Evolutionary conservation across 2,113 vertebrate species (phyloP), one percentile per base, ranked within the genome.

Genomic region (Micronisus gabar): DNA sequence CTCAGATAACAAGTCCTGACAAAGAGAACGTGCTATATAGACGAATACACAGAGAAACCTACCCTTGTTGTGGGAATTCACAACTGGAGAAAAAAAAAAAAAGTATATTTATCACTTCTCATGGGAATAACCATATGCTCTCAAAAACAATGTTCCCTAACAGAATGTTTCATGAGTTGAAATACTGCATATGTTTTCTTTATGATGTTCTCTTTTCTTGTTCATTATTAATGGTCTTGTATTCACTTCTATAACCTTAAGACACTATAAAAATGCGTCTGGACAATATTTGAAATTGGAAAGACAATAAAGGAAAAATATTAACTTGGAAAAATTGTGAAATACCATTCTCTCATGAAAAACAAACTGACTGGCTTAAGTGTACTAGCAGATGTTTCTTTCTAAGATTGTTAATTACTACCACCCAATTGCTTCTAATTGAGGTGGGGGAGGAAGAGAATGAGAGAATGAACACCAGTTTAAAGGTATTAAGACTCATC

Each of bases 271-370:
- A 96, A 97, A 96, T 81, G 89, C 0, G 81, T 96, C 97, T 97
- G 97, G 95, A 97, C 93, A 96, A 96, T 97, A 96, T 97, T 95
- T 94, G 88, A 95, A 96, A 97, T 88, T 98, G 97, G 97, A 98
- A 97, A 96, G 93, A 97, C 95, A 97, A 97, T 97, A 97, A 97
- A 97, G 96, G 79, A 83, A 95, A 97, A 96, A 93, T 94, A 94
- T 93, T 97, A 96, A 94, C 94, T 97, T 97, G 95, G 97, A 97
- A 97, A 97, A 96, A 90, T 97, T 95, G 96, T 94, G 97, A 97
- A 97, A 97, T 96, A 86, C 90, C 92, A 97, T 95, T 98, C 96
- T 96, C 92, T 95, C 95, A 95, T 62, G 45, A 97, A 97, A 97
- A 96, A 96, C 94, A 95, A 96, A 95, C 95, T 97, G 89, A 94